Percentiles rank a stretch among this genome's conserved stretches.
phyloP scores from a whole-genome alignment of 2,797 vertebrate genomes.

The Syndactyla subalaris region DNA sequence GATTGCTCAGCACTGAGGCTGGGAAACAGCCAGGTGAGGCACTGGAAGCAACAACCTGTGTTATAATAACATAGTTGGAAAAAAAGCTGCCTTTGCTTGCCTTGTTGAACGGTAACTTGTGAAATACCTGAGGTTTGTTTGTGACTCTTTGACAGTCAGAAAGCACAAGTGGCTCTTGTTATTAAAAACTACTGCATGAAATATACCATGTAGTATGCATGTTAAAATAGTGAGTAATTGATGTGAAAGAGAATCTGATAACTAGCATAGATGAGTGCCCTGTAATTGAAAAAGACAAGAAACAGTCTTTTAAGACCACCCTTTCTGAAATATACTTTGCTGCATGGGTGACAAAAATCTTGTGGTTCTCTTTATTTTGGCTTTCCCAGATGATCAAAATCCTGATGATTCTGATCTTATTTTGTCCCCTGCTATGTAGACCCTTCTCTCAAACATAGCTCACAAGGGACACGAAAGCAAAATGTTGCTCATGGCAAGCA shows the following conservation, averaged over 20 bases:
- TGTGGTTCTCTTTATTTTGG: neutral
- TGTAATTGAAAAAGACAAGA: neutral
- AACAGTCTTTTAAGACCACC: neutral
- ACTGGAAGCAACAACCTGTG: neutral
- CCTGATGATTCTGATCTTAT: neutral
- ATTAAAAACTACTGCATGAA: neutral
- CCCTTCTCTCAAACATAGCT: neutral
- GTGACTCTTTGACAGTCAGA: neutral
- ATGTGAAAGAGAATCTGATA: neutral
- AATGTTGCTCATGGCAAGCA: neutral
- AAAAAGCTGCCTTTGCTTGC: neutral
- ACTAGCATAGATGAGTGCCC: neutral
- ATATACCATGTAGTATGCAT: neutral
- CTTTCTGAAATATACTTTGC: neutral
- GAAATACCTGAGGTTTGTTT: neutral
- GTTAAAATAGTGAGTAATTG: neutral
- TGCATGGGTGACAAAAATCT: neutral
- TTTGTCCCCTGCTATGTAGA: neutral
- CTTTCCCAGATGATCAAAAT: neutral
- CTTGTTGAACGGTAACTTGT: neutral
- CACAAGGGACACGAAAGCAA: neutral
- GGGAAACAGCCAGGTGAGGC: neutral
- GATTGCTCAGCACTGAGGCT: neutral
- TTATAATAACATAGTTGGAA: neutral
- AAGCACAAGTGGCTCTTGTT: neutral